Evolutionary conservation across 2,113 vertebrate genomes (phyloP), one percentile per base, ranked within the genome.

Genomic region (Daubentonia madagascariensis): DNA sequence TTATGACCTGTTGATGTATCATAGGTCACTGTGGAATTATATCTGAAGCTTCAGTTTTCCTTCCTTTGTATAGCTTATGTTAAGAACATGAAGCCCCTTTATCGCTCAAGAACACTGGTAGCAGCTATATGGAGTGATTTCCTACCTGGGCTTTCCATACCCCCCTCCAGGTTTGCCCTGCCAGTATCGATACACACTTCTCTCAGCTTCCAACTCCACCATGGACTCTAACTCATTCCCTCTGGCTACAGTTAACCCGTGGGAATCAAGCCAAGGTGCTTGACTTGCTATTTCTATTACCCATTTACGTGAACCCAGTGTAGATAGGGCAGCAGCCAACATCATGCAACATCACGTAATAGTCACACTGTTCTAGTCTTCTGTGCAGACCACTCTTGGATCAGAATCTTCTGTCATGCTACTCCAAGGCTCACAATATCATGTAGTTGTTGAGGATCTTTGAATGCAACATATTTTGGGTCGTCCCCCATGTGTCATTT

Each of bases 1-100:
- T 85, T 37, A 3, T 1, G n/a, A 35, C 5, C 30, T 3, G 0
- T 4, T 6, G 4, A 1, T 25, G 73, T 8, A 8, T 22, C 67
- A 16, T n/a, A 11, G 25, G 12, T 76, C 45, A 43, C 50, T 28
- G 61, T 63, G 35, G 48, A 72, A n/a, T 50, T 59, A 10, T 1
- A 2, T 32, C 37, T 32, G 13, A 1, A 20, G 35, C 67, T 48
- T 23, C 23, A 30, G 48, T n/a, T 70, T 68, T 25, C n/a, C 68
- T 78, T 45, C 87, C 63, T 79, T 79, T 59, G 17, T 2, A 16
- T 3, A 22, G 40, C 4, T 12, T 70, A 1, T 8, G 37, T 22
- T 84, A 72, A 50, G n/a, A 87, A 93, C 9, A 20, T 1, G 35
- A 11, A 63, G 25, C 20, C 37, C 54, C 50, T 28, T 28, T 22